Evolutionary conservation across 2,888 invertebrate species (phyloP).

Genomic region (Acleris cristana): DNA sequence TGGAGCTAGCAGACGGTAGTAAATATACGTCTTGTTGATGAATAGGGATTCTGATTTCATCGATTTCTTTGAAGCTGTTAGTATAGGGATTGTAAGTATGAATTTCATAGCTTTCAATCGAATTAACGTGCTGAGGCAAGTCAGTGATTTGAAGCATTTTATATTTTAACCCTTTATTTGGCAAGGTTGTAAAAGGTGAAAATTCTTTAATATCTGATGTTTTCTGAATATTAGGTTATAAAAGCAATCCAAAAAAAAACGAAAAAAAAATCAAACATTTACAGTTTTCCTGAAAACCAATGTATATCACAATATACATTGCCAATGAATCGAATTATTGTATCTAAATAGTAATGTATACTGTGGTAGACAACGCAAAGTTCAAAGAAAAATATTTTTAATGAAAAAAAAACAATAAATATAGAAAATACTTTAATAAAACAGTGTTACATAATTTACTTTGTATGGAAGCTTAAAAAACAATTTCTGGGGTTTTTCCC

Average conservation of each 20-base stretch:
- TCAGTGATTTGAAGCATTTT: too few species aligned
- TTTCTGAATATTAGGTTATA: background rate
- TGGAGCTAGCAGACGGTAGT: too few species aligned
- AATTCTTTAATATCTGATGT: background rate
- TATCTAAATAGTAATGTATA: background rate
- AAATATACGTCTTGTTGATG: too few species aligned
- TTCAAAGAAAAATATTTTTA: background rate
- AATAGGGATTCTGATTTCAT: too few species aligned
- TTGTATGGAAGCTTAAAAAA: conserved; percentile 20
- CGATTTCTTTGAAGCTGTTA: too few species aligned
- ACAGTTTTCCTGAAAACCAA: conserved; percentile 25
- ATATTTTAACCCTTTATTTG: background rate
- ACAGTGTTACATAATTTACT: background rate
- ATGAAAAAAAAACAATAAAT: background rate
- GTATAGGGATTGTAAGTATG: too few species aligned
- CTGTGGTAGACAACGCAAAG: conserved; percentile 7
- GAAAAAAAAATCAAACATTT: conserved; percentile 13
- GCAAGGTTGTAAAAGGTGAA: background rate
- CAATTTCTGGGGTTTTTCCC: conserved; percentile 29
- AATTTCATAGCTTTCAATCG: too few species aligned
- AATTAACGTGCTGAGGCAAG: too few species aligned
- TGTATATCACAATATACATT: conserved; percentile 16
- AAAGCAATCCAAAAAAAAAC: background rate
- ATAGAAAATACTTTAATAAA: background rate
- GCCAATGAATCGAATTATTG: conserved; percentile 10